Evolutionary conservation across 2,113 vertebrate genomes (phyloP).

Genomic region (Charina bottae): DNA sequence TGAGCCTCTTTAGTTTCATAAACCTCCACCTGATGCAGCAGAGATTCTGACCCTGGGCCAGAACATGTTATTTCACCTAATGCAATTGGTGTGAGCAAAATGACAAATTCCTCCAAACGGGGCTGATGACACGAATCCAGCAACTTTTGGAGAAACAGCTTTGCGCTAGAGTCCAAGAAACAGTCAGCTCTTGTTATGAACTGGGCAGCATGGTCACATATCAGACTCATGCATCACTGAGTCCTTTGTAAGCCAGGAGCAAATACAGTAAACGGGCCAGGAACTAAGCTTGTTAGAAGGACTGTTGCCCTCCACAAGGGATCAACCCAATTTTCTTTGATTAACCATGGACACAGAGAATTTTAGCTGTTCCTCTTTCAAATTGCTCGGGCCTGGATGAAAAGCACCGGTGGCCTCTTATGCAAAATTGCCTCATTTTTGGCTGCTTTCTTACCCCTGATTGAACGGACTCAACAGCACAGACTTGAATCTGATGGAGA

Average conservation of each 20-base stretch:
- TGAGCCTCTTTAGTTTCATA: background rate
- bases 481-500: background rate
- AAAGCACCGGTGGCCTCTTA: background rate
- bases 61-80: background rate
- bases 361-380: background rate
- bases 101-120: background rate
- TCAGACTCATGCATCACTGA: constrained; percentile 3
- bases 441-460: background rate
- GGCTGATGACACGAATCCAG: constrained; percentile 1
- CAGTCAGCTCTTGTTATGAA: constrained; percentile 23
- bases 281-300: constrained; percentile 18
- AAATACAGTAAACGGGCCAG: constrained; percentile 8
- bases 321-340: background rate
- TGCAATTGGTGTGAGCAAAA: background rate
- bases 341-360: background rate
- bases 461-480: background rate
- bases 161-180: background rate
- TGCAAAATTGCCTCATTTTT: background rate
- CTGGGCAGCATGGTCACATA: constrained; percentile 12
- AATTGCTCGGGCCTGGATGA: background rate
- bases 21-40: background rate
- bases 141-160: background rate
- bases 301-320: background rate
- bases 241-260: constrained; percentile 8
- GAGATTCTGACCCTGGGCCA: background rate